These are phyloP conservation scores for Trididemnum miniatum DNA, from an alignment of 23 tunicate species.

Conservation along the genomic window DNA sequence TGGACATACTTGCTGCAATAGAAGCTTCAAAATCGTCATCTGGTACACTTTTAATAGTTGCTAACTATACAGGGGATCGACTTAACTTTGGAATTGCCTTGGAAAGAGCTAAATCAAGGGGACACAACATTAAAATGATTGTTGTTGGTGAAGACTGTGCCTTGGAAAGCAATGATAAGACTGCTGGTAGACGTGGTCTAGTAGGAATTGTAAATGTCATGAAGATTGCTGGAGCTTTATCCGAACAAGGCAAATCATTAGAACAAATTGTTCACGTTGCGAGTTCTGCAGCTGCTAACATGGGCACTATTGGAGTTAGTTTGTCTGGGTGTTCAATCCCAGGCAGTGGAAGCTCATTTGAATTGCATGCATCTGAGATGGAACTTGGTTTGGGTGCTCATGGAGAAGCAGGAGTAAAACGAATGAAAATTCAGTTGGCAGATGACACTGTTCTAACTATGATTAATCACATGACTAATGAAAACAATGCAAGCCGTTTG, in stretches of 20 bases:
- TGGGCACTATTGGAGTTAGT: conserved; percentile 99
- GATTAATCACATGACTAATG: conserved; percentile 74
- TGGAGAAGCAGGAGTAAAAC: conserved; percentile 96
- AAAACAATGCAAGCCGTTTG: conserved; percentile 35
- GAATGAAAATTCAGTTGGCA: conserved; percentile 65
- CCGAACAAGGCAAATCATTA: conserved; percentile 59
- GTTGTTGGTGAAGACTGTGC: conserved; percentile 98
- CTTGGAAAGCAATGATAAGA: conserved; percentile 70
- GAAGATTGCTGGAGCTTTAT: conserved; percentile 90
- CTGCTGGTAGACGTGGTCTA: conserved; percentile 87
- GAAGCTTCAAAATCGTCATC: conserved; percentile 55
- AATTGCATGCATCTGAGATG: conserved; percentile 68
- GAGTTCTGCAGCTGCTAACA: conserved; percentile 36
- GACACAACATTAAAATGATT: conserved; percentile 59
- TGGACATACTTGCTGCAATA: conserved; percentile 89
- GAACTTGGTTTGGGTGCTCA: conserved; percentile 99
- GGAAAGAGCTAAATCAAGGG: conserved; percentile 78
- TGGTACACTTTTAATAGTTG: conserved; percentile 83
- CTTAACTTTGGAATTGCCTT: conserved; percentile 96
- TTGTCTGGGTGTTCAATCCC: conserved; percentile 96
- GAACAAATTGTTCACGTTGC: conserved; percentile 52
- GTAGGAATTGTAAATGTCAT: conserved; percentile 81
- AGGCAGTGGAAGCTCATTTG: conserved; percentile 84
- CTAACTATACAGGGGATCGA: conserved; percentile 97
- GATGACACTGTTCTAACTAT: conserved; percentile 72